phyloP scores from a whole-genome alignment of 2,888 invertebrate genomes.

The Drosophila sordidula region DNA sequence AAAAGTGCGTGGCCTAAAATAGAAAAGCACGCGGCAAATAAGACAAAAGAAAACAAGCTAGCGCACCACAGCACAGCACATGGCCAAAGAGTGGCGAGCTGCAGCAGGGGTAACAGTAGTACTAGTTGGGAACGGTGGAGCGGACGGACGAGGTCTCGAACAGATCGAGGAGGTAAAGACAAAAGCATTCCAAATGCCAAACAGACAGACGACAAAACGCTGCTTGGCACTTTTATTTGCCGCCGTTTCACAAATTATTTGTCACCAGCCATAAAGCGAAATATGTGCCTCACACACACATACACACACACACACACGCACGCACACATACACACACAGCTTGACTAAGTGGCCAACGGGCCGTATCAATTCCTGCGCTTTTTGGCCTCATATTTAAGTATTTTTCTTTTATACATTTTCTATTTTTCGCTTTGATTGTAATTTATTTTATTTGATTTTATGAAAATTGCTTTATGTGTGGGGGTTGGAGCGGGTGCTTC shows the following conservation, averaged over 20 bases:
- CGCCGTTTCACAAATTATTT: constrained; percentile 79
- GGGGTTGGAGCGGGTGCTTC: not conserved
- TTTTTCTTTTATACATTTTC: constrained; percentile 21
- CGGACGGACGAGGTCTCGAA: constrained; percentile 8
- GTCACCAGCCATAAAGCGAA: constrained; percentile 77
- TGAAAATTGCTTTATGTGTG: constrained; percentile 52
- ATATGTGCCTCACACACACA: constrained; percentile 49
- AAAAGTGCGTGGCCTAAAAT: constrained; percentile 67
- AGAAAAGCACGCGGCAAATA: constrained; percentile 44
- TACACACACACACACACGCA: constrained; percentile 16
- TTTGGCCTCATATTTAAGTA: constrained; percentile 66
- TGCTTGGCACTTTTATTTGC: constrained; percentile 74
- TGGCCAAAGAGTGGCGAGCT: not conserved
- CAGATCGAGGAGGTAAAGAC: constrained; percentile 54
- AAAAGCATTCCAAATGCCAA: constrained; percentile 72
- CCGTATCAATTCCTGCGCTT: constrained; percentile 73
- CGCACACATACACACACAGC: constrained; percentile 9
- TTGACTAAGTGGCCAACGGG: constrained; percentile 74
- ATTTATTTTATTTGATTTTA: constrained; percentile 68
- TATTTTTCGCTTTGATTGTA: constrained; percentile 53
- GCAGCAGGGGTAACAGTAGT: not conserved
- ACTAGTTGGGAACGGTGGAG: too few relatives aligned
- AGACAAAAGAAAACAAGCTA: constrained; percentile 34
- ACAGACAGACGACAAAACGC: constrained; percentile 39
- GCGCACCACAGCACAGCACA: not conserved